phyloP scores from a whole-genome alignment of 2,797 vertebrate species.

The Anableps anableps region DNA sequence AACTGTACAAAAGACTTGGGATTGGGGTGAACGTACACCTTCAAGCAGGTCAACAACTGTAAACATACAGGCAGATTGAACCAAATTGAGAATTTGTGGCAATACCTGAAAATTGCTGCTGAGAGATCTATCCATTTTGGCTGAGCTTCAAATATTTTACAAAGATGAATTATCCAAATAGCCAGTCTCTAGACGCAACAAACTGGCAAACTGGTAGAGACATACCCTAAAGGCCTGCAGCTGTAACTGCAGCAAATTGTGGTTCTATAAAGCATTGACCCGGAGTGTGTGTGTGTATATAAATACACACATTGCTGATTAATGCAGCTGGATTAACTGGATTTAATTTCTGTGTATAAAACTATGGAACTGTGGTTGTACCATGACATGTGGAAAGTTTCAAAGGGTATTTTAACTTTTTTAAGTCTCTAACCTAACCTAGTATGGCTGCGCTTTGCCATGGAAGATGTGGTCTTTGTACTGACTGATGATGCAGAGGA shows the following conservation, averaged over 20 bases:
- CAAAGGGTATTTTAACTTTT: background rate
- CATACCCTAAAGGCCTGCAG: background rate
- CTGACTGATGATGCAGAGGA: slow-evolving; percentile 55
- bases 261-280: background rate
- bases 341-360: background rate
- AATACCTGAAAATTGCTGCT: background rate
- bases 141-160: background rate
- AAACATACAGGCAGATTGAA: background rate
- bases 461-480: slow-evolving; percentile 47
- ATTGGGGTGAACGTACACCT: background rate
- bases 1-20: background rate
- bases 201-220: background rate
- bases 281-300: too few species aligned
- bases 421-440: background rate
- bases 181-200: background rate
- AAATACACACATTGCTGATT: too few species aligned
- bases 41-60: background rate
- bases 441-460: slow-evolving; percentile 12
- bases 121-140: background rate
- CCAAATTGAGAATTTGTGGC: background rate
- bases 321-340: background rate
- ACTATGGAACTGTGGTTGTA: too few species aligned
- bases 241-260: background rate
- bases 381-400: too few species aligned
- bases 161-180: background rate